Conservation (phyloP, 1,140 invertebrate genomes). For the Solenopsis fugax region DNA sequence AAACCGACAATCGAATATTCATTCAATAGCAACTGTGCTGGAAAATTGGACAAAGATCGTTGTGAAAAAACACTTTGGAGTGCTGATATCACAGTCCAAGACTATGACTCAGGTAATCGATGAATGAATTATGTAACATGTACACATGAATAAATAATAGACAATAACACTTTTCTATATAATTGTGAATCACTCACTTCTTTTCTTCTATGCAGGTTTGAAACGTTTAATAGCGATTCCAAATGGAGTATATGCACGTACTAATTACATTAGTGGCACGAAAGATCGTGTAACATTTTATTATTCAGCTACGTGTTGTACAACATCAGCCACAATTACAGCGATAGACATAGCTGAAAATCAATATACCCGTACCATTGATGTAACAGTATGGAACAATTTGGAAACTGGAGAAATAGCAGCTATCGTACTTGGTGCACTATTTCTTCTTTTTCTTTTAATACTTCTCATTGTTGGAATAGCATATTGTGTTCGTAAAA, state of each 20-base stretch:
- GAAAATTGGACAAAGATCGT: slow-evolving; percentile 79
- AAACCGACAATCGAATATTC: slow-evolving; percentile 86
- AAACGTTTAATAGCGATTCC: slow-evolving; percentile 88
- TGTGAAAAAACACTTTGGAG: slow-evolving; percentile 89
- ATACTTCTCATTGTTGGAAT: slow-evolving; percentile 81
- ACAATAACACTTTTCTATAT: background rate
- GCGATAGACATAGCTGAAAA: slow-evolving; percentile 88
- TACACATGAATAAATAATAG: background rate
- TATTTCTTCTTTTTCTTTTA: slow-evolving; percentile 83
- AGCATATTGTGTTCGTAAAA: slow-evolving; percentile 80
- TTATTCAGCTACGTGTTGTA: slow-evolving; percentile 89
- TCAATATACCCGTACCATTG: slow-evolving; percentile 86
- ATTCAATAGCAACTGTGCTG: slow-evolving; percentile 87
- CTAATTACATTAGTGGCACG: slow-evolving; percentile 88
- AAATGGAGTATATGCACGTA: slow-evolving; percentile 82
- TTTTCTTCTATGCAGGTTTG: slow-evolving; percentile 84
- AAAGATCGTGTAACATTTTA: slow-evolving; percentile 87
- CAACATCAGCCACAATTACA: slow-evolving; percentile 87
- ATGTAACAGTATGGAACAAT: slow-evolving; percentile 87
- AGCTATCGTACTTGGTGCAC: slow-evolving; percentile 84
- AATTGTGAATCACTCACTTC: slow-evolving; percentile 50
- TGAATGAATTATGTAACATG: background rate
- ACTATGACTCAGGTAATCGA: slow-evolving; percentile 86
- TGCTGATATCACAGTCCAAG: slow-evolving; percentile 88
- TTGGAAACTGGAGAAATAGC: slow-evolving; percentile 83